Percentiles rank a stretch among this genome's conserved stretches.
These are phyloP conservation scores for Drosophila navojoa DNA, from an alignment of 1,140 invertebrate species.

Conservation along the genomic window DNA sequence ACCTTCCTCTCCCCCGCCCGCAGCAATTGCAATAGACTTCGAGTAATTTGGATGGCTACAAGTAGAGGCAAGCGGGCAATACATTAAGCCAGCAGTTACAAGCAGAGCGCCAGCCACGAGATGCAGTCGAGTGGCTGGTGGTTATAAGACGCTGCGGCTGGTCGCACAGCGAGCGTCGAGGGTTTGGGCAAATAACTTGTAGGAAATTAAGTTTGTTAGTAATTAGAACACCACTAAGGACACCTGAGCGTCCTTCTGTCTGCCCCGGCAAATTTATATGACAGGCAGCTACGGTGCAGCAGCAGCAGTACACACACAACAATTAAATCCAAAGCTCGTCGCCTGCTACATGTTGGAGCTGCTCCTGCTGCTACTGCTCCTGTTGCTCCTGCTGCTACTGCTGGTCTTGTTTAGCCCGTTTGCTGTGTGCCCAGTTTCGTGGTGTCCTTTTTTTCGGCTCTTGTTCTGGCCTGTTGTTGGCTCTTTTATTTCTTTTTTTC, in stretches of 20 bases:
- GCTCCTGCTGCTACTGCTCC: background rate
- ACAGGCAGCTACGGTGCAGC: slow-evolving; percentile 14
- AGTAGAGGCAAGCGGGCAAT: background rate
- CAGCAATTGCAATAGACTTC: too few relatives aligned
- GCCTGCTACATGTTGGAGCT: too few relatives aligned
- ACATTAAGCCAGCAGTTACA: background rate
- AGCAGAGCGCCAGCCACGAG: slow-evolving; percentile 24
- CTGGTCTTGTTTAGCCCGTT: slow-evolving; percentile 38
- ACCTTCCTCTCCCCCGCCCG: too few relatives aligned
- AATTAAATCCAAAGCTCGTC: slow-evolving; percentile 63
- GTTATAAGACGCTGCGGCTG: background rate
- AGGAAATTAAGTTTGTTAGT: slow-evolving; percentile 82
- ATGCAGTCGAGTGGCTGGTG: slow-evolving; percentile 36
- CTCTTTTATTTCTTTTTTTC: background rate
- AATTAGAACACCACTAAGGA: slow-evolving; percentile 82
- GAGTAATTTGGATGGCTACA: too few relatives aligned
- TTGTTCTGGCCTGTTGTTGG: slow-evolving; percentile 12
- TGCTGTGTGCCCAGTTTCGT: slow-evolving; percentile 22
- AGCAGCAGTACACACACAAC: slow-evolving; percentile 48
- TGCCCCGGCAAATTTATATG: slow-evolving; percentile 47
- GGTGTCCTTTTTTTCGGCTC: slow-evolving; percentile 1
- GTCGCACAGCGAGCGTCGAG: slow-evolving; percentile 7
- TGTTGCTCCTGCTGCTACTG: background rate
- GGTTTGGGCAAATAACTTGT: slow-evolving; percentile 73
- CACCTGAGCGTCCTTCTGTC: slow-evolving; percentile 67